Evolutionary conservation across 2,888 invertebrate species (phyloP), one percentile per base, ranked within the genome.

Genomic region (Himalopsyche kuldschensis): DNA sequence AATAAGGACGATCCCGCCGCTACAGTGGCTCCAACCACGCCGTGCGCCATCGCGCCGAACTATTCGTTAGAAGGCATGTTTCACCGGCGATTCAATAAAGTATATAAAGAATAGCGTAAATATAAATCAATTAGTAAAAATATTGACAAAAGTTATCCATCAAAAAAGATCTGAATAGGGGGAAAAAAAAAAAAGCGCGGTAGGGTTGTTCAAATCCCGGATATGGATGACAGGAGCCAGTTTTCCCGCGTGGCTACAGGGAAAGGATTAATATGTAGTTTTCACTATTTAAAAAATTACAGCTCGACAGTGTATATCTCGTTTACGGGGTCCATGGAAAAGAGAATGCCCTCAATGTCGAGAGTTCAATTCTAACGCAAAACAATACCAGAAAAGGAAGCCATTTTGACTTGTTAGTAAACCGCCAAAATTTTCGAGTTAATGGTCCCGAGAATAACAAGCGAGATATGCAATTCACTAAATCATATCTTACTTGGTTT

Each of bases 401-500:
- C 93, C 93, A 93, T 93, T 92, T 93, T 93, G 92, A 90, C 86
- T 82, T 82, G 82, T 79, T 46, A 41, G 80, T 80, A 86, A 86
- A 87, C 89, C 89, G 89, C 89, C 89, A 89, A 90, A 89, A 69
- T 89, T 88, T 88, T 88, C 88, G 87, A 86, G 79, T 84, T 27
- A 69, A 24, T 41, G 24, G 69, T 11, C 69, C 69, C 27, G 11
- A 11, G 69, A 4, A 27, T 27, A 11, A 30, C 3, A 69, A 30
- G 30, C 69, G 11, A 30, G 15, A 69, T 30, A 8, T 27, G 30
- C 69, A 27, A 27, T 3, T 15, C 0, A 69, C 10, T 8, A 0
- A 30, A 86, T 86, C 87, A 87, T 86, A 88, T 94, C 94, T 94
- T 92, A 94, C 94, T 93, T 93, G 89, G 92, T 93, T 89, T 94